These are phyloP conservation scores for Muscicapa comitata DNA, from an alignment of 2,797 vertebrate genomes.

Conservation along the genomic window DNA sequence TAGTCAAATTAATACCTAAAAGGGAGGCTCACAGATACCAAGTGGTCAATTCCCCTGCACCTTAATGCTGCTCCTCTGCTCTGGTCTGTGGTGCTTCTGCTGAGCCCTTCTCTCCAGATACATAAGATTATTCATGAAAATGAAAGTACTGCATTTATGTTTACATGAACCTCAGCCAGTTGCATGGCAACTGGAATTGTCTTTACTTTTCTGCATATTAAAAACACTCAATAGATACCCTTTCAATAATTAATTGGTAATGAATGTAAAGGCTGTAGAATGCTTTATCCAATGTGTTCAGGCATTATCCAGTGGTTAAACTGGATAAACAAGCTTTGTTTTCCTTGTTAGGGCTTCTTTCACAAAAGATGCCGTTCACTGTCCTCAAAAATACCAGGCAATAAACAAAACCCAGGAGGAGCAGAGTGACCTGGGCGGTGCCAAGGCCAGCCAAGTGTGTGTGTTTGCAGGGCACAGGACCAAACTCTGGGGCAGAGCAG, in stretches of 20 bases:
- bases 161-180: slow-evolving; percentile 22
- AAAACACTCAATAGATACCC: slow-evolving; percentile 32
- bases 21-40: neutral
- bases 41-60: neutral
- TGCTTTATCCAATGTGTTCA: neutral
- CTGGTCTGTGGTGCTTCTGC: neutral
- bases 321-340: neutral
- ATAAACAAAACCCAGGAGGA: neutral
- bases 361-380: neutral
- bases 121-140: slow-evolving; percentile 6
- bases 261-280: neutral
- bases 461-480: neutral
- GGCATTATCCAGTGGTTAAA: neutral
- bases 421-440: neutral
- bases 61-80: neutral
- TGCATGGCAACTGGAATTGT: slow-evolving; percentile 30
- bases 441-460: neutral
- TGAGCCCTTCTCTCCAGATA: neutral
- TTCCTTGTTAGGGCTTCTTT: neutral
- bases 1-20: neutral
- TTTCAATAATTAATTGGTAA: slow-evolving; percentile 68
- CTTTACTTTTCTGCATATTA: slow-evolving; percentile 66
- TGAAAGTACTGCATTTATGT: slow-evolving; percentile 1
- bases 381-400: neutral
- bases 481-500: neutral